phyloP scores from a whole-genome alignment of 1,140 invertebrate genomes.

The Trachelipus rathkii region DNA sequence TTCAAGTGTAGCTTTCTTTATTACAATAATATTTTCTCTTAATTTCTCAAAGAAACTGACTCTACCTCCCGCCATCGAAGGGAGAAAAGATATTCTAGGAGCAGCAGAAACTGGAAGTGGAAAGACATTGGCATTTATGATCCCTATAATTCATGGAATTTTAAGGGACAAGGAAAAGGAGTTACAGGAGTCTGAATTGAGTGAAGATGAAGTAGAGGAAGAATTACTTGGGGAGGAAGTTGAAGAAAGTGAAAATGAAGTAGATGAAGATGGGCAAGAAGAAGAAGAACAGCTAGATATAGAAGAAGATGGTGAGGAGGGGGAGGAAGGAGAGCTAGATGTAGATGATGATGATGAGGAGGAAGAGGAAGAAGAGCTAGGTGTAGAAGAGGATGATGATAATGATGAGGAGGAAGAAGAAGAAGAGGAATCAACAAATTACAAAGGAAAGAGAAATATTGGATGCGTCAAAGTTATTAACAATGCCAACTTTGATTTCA shows the following conservation, averaged over 20 bases:
- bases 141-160: slow-evolving; percentile 83
- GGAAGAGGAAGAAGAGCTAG: slow-evolving; percentile 29
- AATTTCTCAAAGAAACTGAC: slow-evolving; percentile 32
- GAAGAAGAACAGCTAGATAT: no score
- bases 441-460: slow-evolving; percentile 47
- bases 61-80: slow-evolving; percentile 78
- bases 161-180: slow-evolving; percentile 58
- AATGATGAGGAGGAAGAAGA: slow-evolving; percentile 30
- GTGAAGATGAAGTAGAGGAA: background rate
- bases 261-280: no score
- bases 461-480: slow-evolving; percentile 63
- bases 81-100: slow-evolving; percentile 80
- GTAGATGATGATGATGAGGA: background rate
- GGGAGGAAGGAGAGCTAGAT: slow-evolving; percentile 29
- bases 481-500: slow-evolving; percentile 55
- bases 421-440: slow-evolving; percentile 25
- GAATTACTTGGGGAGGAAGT: no score
- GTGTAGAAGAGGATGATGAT: slow-evolving; percentile 23
- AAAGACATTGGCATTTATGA: slow-evolving; percentile 93
- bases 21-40: background rate
- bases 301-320: slow-evolving; percentile 12
- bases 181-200: slow-evolving; percentile 47
- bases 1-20: no score
- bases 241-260: background rate
- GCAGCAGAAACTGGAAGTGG: slow-evolving; percentile 97